Evolutionary conservation across 1,140 invertebrate genomes (phyloP), one percentile per base, ranked within the genome.

Genomic region (Diprion similis): DNA sequence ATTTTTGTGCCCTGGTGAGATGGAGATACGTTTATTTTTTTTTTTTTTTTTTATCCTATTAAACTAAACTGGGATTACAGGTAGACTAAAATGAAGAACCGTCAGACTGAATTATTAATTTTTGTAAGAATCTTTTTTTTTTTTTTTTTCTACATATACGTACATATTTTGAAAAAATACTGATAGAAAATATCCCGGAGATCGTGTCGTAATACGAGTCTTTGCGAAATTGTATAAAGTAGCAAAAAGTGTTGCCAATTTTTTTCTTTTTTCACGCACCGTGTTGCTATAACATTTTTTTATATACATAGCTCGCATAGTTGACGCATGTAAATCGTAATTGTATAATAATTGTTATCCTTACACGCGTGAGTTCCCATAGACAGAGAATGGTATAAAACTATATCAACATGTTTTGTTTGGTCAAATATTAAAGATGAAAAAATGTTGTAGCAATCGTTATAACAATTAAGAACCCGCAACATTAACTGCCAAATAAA

Each of bases 1-100:
- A 68, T 9, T 18, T 64, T 68, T 68, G 66, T 45, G 66, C 66
- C 37, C 66, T 59, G 51, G 51, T 59, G n/a, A 17, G n/a, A 59
- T 59, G n/a, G n/a, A 59, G 51, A 15, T 59, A 37, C 2, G 24
- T 37, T 64, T 64, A 4, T 64, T 64, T 64, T 64, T 18, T 64
- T 15, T 15, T 19, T 68, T 18, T 19, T 68, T 68, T 68, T 68
- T 17, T 68, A 19, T 68, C 11, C 7, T 68, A 15, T 64, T 15
- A 17, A 64, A 7, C 37, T 45, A 68, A 18, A 18, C 66, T 59
- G 51, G 51, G n/a, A 59, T 59, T 59, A 59, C 51, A 59, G 51
- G n/a, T 15, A 59, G 51, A 59, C 11, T 59, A 59, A 15, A 15
- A 59, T 59, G n/a, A 13, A 59, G 24, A 59, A 59, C 11, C 51